Base-by-base conservation (phyloP, 2,888 invertebrate genomes). In the Lapara coniferarum region DNA sequence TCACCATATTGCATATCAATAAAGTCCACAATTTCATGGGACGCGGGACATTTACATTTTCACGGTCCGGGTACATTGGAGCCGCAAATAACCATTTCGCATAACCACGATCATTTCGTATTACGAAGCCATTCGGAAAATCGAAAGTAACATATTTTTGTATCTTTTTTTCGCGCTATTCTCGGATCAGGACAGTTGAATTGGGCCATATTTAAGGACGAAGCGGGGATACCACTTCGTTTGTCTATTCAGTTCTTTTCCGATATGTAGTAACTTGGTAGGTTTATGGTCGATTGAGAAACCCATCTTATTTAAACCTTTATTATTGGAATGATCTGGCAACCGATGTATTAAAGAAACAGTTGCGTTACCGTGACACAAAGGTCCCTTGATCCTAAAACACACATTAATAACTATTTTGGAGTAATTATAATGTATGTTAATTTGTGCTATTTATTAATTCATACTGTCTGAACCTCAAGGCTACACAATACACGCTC, bases 41-140 rank as follows among this genome's bases (percentile, higher is more conserved):
- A 73, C 71, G 30, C 72, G 71, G 71, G 70, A 72, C 72, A 73
- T 73, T 76, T 74, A 76, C 72, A 73, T 72, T 73, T 72, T 73
- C 71, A 72, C 72, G 72, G 72, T 74, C 70, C 70, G 71, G 66
- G 69, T 69, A 72, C 71, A 67, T 59, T 63, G 67, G 67, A 8
- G 58, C 72, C 72, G 71, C 72, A 73, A 73, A 74, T 73, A 73
- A 71, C 72, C 73, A 71, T 74, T 73, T 67, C 70, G 71, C 69
- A 73, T 71, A 74, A 71, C 73, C 73, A 66, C 72, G 68, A 70
- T 71, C 68, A 69, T 74, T 71, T 71, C 69, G 71, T 72, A 74
- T 72, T 71, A 68, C 71, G 67, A 72, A 69, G 70, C 71, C 69
- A 49, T 71, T 66, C 70, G 59, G 70, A 74, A 73, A 74, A 73